phyloP scores from a whole-genome alignment of 2,797 vertebrate genomes.

The Anabas testudineus region DNA sequence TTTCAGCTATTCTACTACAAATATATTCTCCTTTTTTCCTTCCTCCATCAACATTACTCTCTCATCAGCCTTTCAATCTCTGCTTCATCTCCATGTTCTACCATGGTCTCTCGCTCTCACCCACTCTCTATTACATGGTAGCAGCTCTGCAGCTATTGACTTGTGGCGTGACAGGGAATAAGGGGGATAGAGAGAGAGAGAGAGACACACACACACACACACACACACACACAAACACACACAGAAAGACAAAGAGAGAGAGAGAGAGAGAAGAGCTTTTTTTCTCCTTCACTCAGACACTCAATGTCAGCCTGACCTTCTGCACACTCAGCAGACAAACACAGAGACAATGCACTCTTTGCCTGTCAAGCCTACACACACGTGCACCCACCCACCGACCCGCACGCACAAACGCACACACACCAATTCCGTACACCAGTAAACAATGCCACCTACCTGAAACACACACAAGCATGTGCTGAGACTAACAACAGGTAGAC shows the following conservation, averaged over 20 bases:
- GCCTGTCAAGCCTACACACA: constrained; percentile 50
- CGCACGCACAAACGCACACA: constrained; percentile 19
- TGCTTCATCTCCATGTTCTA: background rate
- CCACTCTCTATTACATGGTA: constrained; percentile 21
- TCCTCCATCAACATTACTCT: constrained; percentile 7
- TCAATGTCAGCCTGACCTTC: constrained; percentile 72
- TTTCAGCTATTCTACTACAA: background rate
- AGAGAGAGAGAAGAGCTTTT: constrained; percentile 25
- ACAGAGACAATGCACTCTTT: constrained; percentile 45
- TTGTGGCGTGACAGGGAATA: constrained; percentile 37
- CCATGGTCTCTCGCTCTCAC: constrained; percentile 5
- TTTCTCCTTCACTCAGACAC: constrained; percentile 51
- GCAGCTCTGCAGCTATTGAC: constrained; percentile 20
- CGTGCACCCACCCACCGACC: constrained; percentile 14
- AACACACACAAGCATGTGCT: constrained; percentile 25
- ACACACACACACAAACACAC: constrained; percentile 16
- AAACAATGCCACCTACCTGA: constrained; percentile 57
- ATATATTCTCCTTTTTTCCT: background rate
- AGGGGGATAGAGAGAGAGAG: background rate
- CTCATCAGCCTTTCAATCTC: constrained; percentile 3
- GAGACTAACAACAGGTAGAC: constrained; percentile 17
- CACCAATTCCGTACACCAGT: constrained; percentile 24
- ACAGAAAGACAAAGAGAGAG: constrained; percentile 14
- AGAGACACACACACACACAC: constrained; percentile 6
- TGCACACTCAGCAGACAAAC: constrained; percentile 69